A percentile compares a stretch with the other conserved stretches of the same genome.
Evolutionary conservation across 2,888 invertebrate genomes (phyloP).

Genomic region (Lycia hirtaria): DNA sequence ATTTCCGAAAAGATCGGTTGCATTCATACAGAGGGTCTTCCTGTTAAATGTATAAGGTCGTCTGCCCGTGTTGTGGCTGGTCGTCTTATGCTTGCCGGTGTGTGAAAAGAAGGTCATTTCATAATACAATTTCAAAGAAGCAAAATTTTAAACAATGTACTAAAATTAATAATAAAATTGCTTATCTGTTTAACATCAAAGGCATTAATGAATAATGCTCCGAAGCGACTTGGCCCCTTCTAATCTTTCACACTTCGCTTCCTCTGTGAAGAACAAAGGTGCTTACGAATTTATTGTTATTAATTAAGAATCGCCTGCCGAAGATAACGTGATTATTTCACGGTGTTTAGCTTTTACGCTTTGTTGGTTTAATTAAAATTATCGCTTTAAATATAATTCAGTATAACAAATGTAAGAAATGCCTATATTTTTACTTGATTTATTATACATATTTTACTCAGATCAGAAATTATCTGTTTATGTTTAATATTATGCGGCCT

Average conservation of each 20-base stretch:
- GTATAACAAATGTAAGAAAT: background rate
- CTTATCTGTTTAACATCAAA: constrained; percentile 41
- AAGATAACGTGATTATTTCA: constrained; percentile 73
- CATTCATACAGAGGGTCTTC: too few species aligned
- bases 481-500: too few species aligned
- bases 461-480: background rate
- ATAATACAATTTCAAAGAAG: background rate
- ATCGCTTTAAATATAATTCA: background rate
- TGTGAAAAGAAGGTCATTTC: background rate
- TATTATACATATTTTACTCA: background rate
- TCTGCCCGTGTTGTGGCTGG: too few species aligned
- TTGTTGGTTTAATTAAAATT: constrained; percentile 42
- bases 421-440: too few species aligned
- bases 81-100: too few species aligned
- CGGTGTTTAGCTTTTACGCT: constrained; percentile 67
- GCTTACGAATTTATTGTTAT: constrained; percentile 71
- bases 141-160: background rate
- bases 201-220: constrained; percentile 38
- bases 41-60: too few species aligned
- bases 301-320: constrained; percentile 70
- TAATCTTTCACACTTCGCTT: constrained; percentile 69
- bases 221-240: constrained; percentile 61
- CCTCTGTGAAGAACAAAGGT: constrained; percentile 50
- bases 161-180: constrained; percentile 34
- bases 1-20: too few species aligned